Evolutionary conservation across 2,888 invertebrate species (phyloP), one percentile per base, ranked within the genome.

Genomic region (Caenorhabditis sp.): DNA sequence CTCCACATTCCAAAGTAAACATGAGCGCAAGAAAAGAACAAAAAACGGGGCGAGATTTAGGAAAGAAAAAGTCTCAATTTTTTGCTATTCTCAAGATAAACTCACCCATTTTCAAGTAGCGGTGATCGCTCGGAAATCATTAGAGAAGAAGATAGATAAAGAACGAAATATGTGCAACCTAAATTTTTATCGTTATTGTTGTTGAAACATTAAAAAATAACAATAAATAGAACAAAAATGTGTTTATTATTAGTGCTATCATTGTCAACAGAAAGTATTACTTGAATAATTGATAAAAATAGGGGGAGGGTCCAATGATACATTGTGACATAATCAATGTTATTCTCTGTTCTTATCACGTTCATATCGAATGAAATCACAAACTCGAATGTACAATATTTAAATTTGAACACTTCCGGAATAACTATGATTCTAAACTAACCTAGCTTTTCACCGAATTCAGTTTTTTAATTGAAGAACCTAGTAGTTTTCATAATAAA

Each of bases 21-120:
- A 43, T 61, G 1, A 4, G n/a, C 36, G 31, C 19, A 24, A 51
- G 58, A 49, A 59, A 49, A 49, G 31, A 66, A 55, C 17, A 27
- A 23, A 37, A 67, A 49, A 54, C 65, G 57, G 14, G 43, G 43
- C 43, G 43, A 43, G 43, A 43, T 43, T 31, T 31, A 31, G 31
- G 10, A 31, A 31, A 31, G 31, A 31, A 31, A 31, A 31, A 31
- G 31, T 31, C 31, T 31, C 31, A 31, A 31, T 31, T 43, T 43
- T 10, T 43, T 43, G 43, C 43, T 43, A 43, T 43, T 43, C 43
- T 43, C 43, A 43, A 43, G 43, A 43, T 43, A 68, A 71, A 72
- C 72, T 55, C 43, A 72, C 72, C 72, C 72, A 54, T 64, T 61
- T 61, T 72, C 72, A 72, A 72, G 72, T 64, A 72, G 67, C 26